Conservation (phyloP, 2,888 invertebrate species). For the Zele albiditarsus region DNA sequence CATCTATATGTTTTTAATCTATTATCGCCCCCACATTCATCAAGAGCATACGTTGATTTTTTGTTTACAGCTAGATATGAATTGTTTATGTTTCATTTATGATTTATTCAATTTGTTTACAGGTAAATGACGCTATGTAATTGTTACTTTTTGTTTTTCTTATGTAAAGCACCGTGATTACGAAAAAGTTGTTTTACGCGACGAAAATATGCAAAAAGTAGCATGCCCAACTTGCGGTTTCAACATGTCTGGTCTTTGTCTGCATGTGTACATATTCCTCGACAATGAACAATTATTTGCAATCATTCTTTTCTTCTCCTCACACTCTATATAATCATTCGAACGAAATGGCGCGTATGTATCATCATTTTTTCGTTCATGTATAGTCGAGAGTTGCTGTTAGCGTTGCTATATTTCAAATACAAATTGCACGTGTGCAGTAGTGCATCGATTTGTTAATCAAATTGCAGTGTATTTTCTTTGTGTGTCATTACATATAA, state of each 20-base stretch:
- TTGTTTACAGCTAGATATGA: conserved; percentile 55
- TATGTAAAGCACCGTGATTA: conserved; percentile 67
- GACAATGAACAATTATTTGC: neutral
- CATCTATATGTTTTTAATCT: conserved; percentile 51
- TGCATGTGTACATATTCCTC: neutral
- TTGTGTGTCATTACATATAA: conserved; percentile 41
- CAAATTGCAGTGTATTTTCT: conserved; percentile 21
- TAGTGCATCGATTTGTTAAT: conserved; percentile 24
- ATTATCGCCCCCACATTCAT: conserved; percentile 54
- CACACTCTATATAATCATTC: conserved; percentile 27
- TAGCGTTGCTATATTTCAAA: conserved; percentile 4
- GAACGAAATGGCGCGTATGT: conserved; percentile 11
- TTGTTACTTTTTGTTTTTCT: conserved; percentile 40
- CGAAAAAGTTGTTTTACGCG: conserved; percentile 54
- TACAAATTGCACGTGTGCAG: conserved; percentile 1
- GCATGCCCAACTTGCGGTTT: conserved; percentile 49
- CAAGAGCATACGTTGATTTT: conserved; percentile 47
- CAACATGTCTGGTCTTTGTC: conserved; percentile 19
- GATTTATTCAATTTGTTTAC: conserved; percentile 53
- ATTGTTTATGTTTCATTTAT: conserved; percentile 52
- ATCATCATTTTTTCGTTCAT: conserved; percentile 37
- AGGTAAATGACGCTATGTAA: conserved; percentile 52
- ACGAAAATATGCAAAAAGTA: conserved; percentile 61
- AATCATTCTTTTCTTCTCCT: conserved; percentile 31
- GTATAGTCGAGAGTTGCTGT: neutral